These are phyloP conservation scores for Teleogryllus oceanicus DNA, from an alignment of 2,888 invertebrate species.

Conservation along the genomic window DNA sequence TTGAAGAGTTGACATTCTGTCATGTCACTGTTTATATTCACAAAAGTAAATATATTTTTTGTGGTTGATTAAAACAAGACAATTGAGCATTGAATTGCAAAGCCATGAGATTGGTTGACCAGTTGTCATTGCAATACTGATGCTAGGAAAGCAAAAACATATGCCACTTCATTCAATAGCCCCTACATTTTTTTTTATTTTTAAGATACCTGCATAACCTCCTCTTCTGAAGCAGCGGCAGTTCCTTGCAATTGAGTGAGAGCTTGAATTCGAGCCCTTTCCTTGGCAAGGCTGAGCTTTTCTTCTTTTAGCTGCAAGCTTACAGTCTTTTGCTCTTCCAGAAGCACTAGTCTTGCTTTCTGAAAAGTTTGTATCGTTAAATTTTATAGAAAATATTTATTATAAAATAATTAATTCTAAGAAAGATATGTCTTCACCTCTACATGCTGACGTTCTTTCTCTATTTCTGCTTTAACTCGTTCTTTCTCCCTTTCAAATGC, in stretches of 20 bases:
- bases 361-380: neutral
- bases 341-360: neutral
- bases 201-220: neutral
- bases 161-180: too few relatives aligned
- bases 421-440: neutral
- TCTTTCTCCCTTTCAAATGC: slow-evolving; percentile 9
- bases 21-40: too few relatives aligned
- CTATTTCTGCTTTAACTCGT: neutral
- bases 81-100: too few relatives aligned
- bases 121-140: too few relatives aligned
- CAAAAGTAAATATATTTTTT: too few relatives aligned
- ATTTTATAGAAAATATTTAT: neutral
- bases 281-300: neutral
- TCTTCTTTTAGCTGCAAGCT: neutral
- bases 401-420: neutral
- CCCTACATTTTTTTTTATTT: neutral
- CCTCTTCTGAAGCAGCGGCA: neutral
- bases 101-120: too few relatives aligned
- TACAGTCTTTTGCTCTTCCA: neutral
- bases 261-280: neutral
- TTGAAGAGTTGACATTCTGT: too few relatives aligned
- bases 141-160: too few relatives aligned
- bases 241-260: neutral
- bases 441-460: neutral
- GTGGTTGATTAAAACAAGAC: too few relatives aligned